Evolutionary conservation across 2,888 invertebrate genomes (phyloP).

Genomic region (Pterobdella sp.): DNA sequence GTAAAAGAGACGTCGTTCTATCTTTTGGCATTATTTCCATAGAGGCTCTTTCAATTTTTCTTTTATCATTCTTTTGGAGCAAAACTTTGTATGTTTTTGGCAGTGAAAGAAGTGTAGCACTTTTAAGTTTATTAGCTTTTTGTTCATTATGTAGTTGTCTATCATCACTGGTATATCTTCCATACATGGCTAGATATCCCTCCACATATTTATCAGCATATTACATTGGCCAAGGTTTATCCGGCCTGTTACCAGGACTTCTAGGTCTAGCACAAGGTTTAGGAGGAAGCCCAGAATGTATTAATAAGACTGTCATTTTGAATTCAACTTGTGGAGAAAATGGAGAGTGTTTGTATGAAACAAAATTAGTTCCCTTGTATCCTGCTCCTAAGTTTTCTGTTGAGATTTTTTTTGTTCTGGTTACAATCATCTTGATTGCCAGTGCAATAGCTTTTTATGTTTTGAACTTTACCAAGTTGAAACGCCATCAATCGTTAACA

Average conservation of each 20-base stretch:
- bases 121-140: slow-evolving; percentile 62
- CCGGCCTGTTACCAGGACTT: slow-evolving; percentile 69
- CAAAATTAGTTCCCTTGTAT: slow-evolving; percentile 40
- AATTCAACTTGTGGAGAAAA: slow-evolving; percentile 31
- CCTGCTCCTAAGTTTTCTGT: slow-evolving; percentile 60
- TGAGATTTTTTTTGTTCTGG: slow-evolving; percentile 60
- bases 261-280: slow-evolving; percentile 57
- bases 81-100: slow-evolving; percentile 56
- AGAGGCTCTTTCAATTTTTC: slow-evolving; percentile 51
- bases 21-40: slow-evolving; percentile 48
- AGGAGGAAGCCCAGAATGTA: slow-evolving; percentile 52
- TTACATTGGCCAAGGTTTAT: slow-evolving; percentile 60
- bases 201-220: slow-evolving; percentile 71
- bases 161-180: slow-evolving; percentile 76
- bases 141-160: slow-evolving; percentile 70
- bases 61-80: slow-evolving; percentile 55
- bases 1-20: slow-evolving; percentile 10
- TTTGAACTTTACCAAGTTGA: slow-evolving; percentile 53
- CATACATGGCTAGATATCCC: slow-evolving; percentile 65
- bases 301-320: slow-evolving; percentile 40
- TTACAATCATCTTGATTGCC: slow-evolving; percentile 60
- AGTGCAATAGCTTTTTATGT: slow-evolving; percentile 62
- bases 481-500: slow-evolving; percentile 34
- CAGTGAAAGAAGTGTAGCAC: slow-evolving; percentile 46
- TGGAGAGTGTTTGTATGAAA: slow-evolving; percentile 9